Conservation (phyloP, 2,888 invertebrate genomes). For the Panopea generosa region DNA sequence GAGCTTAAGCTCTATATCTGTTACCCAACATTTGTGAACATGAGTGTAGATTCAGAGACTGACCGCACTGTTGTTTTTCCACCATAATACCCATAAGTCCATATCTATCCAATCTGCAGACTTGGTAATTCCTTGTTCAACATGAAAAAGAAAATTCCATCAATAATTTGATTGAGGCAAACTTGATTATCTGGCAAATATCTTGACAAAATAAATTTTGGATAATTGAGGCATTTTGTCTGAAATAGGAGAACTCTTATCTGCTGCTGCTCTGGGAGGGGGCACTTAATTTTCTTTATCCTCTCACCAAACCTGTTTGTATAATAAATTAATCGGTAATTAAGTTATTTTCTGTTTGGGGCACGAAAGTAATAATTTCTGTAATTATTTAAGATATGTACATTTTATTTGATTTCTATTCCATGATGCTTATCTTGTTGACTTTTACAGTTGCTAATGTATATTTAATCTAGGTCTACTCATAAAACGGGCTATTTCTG, state of each 20-base stretch:
- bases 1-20: no score
- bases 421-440: conserved; percentile 29
- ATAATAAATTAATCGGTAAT: conserved; percentile 61
- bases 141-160: conserved; percentile 39
- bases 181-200: conserved; percentile 12
- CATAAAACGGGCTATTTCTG: background rate
- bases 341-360: conserved; percentile 57
- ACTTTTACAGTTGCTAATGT: conserved; percentile 36
- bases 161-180: conserved; percentile 16
- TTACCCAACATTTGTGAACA: no score
- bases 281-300: conserved; percentile 48
- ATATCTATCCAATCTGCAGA: background rate
- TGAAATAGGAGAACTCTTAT: conserved; percentile 41
- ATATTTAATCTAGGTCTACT: conserved; percentile 17
- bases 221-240: conserved; percentile 61
- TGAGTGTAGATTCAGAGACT: no score
- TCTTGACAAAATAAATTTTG: conserved; percentile 61
- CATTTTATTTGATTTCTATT: conserved; percentile 44
- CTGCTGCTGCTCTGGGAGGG: conserved; percentile 39
- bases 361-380: conserved; percentile 56
- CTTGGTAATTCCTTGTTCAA: conserved; percentile 9
- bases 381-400: conserved; percentile 55
- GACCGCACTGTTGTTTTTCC: no score
- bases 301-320: conserved; percentile 47
- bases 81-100: no score